These are phyloP conservation scores for Rafetus swinhoei DNA, from an alignment of 2,113 vertebrate species.

Conservation along the genomic window DNA sequence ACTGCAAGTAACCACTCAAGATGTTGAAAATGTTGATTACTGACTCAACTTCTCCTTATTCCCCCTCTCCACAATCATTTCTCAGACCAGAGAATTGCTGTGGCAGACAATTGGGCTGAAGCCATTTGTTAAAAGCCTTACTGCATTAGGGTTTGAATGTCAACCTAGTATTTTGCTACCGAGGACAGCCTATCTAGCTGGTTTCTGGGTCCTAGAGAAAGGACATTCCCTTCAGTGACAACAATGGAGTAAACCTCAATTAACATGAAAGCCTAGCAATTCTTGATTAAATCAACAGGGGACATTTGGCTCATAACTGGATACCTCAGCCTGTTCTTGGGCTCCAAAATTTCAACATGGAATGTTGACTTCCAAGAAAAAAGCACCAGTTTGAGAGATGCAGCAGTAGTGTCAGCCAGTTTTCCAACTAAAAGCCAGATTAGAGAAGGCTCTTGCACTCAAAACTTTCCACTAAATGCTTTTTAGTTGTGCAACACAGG, in stretches of 20 bases:
- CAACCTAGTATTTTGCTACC: background rate
- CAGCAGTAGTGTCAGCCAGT: background rate
- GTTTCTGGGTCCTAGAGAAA: background rate
- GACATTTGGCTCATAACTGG: background rate
- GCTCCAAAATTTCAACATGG: background rate
- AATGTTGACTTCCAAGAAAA: background rate
- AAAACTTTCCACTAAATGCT: no score
- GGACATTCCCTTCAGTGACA: background rate
- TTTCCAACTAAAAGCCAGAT: background rate
- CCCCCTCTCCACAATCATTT: no score
- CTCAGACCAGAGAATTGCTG: background rate
- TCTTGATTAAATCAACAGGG: background rate
- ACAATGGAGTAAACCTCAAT: background rate
- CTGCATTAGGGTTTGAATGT: background rate
- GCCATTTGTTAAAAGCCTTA: background rate
- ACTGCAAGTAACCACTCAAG: background rate
- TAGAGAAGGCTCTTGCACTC: background rate
- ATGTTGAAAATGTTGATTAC: background rate
- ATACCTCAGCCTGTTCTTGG: background rate
- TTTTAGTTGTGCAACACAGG: background rate
- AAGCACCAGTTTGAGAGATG: no score
- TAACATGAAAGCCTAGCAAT: background rate
- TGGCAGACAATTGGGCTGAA: background rate
- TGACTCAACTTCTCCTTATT: background rate
- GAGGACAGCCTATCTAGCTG: background rate